Conservation (phyloP, 2,888 invertebrate genomes). For the Dastarcus helophoroides region DNA sequence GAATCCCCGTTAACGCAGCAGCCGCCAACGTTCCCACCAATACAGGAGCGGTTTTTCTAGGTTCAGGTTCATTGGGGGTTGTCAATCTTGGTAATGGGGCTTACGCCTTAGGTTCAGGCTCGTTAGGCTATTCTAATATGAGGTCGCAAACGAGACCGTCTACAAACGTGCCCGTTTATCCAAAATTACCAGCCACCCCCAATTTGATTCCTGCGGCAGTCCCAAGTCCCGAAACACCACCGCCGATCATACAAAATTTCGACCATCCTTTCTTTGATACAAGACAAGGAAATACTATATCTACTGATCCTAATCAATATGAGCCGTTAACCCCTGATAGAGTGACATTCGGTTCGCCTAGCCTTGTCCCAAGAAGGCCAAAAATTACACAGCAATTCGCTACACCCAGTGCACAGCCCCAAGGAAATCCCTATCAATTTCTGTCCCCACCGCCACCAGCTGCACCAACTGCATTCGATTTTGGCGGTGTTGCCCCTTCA, state of each 20-base stretch:
- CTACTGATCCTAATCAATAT: conserved; percentile 18
- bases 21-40: conserved; percentile 24
- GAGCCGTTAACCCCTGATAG: conserved; percentile 22
- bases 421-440: too few relatives aligned
- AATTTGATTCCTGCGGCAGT: conserved; percentile 28
- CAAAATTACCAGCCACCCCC: conserved; percentile 24
- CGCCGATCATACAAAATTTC: conserved; percentile 11
- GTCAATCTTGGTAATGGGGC: conserved; percentile 30
- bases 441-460: too few relatives aligned
- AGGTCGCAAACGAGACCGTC: conserved; percentile 23
- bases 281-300: too few relatives aligned
- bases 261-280: conserved; percentile 12
- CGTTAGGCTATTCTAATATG: conserved; percentile 28
- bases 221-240: conserved; percentile 12
- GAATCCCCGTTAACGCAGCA: conserved; percentile 25
- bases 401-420: too few relatives aligned
- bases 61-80: conserved; percentile 33
- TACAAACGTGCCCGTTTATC: conserved; percentile 21
- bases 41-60: conserved; percentile 27
- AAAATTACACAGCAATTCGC: conserved; percentile 24
- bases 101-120: conserved; percentile 32
- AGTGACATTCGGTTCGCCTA: conserved; percentile 22
- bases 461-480: too few relatives aligned
- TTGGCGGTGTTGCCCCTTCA: too few relatives aligned
- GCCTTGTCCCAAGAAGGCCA: conserved; percentile 17